Conservation (phyloP, 1,140 invertebrate species). For the Myzus persicae region DNA sequence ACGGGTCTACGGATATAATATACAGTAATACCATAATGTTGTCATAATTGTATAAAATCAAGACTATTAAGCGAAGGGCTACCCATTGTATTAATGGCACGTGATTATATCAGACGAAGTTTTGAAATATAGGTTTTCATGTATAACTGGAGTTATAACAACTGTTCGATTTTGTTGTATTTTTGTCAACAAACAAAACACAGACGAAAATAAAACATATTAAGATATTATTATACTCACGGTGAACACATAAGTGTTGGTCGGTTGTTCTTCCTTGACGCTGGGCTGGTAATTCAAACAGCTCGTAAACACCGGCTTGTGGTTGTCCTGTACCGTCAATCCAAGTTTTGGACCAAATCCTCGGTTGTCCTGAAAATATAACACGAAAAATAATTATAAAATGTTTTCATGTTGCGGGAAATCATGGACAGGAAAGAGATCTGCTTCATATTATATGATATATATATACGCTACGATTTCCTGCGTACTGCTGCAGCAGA, state of each 20-base stretch:
- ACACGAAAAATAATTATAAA: background rate
- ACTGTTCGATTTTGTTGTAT: background rate
- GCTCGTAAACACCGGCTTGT: constrained; percentile 78
- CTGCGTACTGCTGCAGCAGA: background rate
- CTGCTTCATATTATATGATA: background rate
- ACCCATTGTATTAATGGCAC: background rate
- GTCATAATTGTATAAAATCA: background rate
- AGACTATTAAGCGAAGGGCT: background rate
- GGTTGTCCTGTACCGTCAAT: constrained; percentile 68
- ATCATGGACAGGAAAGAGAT: background rate
- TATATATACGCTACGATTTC: background rate
- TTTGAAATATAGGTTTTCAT: background rate
- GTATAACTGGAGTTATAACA: too few relatives aligned
- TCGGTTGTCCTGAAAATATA: background rate
- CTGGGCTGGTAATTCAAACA: constrained; percentile 75
- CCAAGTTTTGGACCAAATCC: background rate
- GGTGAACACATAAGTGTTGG: constrained; percentile 72
- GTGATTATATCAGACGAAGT: background rate
- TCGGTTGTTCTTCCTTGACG: constrained; percentile 73
- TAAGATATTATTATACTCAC: constrained; percentile 64
- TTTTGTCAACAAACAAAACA: background rate
- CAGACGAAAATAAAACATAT: background rate
- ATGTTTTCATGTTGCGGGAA: background rate
- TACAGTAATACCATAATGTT: background rate
- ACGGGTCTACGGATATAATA: background rate